Conservation (phyloP, 2,888 invertebrate genomes). For the Escarpia spicata region DNA sequence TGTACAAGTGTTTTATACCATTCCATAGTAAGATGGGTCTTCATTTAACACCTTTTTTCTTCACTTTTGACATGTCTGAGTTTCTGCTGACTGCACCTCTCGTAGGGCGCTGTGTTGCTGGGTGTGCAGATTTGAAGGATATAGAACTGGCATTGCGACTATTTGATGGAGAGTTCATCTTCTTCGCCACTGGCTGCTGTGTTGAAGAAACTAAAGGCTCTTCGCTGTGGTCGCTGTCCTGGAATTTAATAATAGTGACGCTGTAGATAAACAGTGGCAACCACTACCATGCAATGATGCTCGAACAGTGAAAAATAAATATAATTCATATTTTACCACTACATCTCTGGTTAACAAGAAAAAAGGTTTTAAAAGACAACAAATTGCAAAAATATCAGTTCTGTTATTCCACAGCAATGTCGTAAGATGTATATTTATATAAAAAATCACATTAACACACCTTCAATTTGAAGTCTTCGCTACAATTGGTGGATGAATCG, state of each 20-base stretch:
- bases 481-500: background rate
- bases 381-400: no score
- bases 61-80: background rate
- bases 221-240: background rate
- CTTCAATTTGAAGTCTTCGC: slow-evolving; percentile 16
- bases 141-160: background rate
- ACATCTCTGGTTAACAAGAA: no score
- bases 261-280: background rate
- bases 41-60: background rate
- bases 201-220: background rate
- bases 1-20: background rate
- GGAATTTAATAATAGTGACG: background rate
- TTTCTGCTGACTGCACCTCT: background rate
- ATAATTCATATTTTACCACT: no score
- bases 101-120: background rate
- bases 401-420: no score
- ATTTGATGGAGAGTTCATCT: background rate
- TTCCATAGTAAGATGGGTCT: background rate
- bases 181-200: background rate
- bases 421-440: no score
- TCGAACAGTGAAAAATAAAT: no score
- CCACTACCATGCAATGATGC: background rate
- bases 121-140: background rate
- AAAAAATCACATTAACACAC: background rate
- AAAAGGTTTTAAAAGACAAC: no score